Percentiles rank a stretch among this genome's conserved stretches.
Conservation (phyloP, 2,113 vertebrate species). For the Neofelis nebulosa region DNA sequence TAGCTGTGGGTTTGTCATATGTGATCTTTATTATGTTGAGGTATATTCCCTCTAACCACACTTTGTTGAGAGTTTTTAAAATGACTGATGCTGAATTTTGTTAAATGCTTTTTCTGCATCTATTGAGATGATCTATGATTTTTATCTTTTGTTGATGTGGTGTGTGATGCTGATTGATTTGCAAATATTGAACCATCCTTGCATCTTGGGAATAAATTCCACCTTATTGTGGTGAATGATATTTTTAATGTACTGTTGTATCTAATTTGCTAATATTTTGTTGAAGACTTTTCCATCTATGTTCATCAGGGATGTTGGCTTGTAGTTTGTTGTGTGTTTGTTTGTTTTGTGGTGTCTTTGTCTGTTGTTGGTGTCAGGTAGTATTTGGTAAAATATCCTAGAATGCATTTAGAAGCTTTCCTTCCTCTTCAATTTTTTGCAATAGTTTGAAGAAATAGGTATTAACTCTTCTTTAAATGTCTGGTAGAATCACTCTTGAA, state of each 20-base stretch:
- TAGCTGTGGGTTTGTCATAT: not conserved
- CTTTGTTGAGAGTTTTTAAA: not conserved
- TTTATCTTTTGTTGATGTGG: not conserved
- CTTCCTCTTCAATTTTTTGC: not conserved
- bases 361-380: not conserved
- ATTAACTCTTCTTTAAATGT: not conserved
- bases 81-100: not conserved
- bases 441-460: not conserved
- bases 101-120: not conserved
- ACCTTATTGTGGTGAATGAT: not conserved
- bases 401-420: not conserved
- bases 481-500: not conserved
- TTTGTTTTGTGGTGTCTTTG: not conserved
- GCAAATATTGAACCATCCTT: not conserved
- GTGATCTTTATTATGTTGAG: not conserved
- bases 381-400: not conserved
- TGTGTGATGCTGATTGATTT: not conserved
- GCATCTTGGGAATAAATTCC: not conserved
- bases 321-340: not conserved
- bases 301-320: not conserved
- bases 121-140: not conserved
- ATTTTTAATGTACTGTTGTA: not conserved
- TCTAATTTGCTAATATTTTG: not conserved
- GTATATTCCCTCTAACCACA: not conserved
- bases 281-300: not conserved